A percentile compares a stretch with the other conserved stretches of the same genome.
phyloP scores from a whole-genome alignment of 2,113 vertebrate genomes.

The Calyptomena viridis region DNA sequence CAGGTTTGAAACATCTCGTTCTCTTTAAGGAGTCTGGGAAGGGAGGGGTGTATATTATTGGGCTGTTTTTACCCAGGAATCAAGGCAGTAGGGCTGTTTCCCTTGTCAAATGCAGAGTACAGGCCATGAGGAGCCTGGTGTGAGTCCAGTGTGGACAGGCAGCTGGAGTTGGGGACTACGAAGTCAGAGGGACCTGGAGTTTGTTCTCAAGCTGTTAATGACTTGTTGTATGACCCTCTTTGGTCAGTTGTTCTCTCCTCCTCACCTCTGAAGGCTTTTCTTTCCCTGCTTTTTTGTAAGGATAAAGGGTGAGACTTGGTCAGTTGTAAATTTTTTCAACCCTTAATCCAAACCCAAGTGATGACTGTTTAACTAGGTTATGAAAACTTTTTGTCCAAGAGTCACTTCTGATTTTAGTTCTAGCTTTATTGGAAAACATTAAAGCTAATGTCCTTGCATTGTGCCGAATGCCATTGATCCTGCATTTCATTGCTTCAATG shows the following conservation, averaged over 20 bases:
- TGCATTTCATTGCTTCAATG: background rate
- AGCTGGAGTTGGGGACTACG: background rate
- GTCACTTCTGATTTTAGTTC: background rate
- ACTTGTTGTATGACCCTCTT: background rate
- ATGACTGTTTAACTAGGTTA: background rate
- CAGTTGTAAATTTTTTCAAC: background rate
- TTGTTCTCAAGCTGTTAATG: accelerated
- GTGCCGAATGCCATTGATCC: background rate
- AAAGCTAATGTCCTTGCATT: background rate
- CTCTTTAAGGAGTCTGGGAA: background rate
- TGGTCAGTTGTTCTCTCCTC: background rate
- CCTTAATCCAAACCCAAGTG: background rate
- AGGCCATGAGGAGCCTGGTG: background rate
- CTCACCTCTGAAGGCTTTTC: background rate
- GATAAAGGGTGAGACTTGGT: background rate
- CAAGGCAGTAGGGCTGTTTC: accelerated
- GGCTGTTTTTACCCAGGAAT: background rate
- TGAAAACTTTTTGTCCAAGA: background rate
- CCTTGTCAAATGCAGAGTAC: background rate
- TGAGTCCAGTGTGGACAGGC: accelerated
- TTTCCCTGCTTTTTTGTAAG: background rate
- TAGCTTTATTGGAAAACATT: background rate
- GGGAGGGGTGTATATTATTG: background rate
- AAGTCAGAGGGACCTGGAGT: background rate
- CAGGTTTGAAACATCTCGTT: background rate